These are phyloP conservation scores for Fulmarus glacialis DNA, from an alignment of 2,113 vertebrate genomes.

Conservation along the genomic window DNA sequence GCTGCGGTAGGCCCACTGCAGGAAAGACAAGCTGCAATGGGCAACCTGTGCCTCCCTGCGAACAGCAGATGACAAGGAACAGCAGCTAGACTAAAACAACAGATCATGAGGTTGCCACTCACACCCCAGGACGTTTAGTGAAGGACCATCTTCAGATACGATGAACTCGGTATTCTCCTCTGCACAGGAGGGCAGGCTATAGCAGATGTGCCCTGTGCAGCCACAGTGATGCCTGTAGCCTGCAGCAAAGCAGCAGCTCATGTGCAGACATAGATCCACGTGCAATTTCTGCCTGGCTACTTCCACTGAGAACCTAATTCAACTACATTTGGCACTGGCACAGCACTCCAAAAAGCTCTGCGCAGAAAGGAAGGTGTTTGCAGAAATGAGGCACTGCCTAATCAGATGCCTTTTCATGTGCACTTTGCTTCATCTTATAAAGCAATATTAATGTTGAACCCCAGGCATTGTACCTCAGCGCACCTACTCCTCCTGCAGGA, in stretches of 20 bases:
- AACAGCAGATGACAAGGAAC: neutral
- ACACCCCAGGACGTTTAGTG: neutral
- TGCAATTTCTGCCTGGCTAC: neutral
- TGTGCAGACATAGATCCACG: fast-evolving
- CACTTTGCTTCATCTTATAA: neutral
- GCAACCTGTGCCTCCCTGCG: neutral
- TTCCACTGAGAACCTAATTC: neutral
- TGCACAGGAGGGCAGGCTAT: neutral
- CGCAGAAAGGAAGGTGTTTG: neutral
- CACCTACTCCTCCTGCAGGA: neutral
- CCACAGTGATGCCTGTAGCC: neutral
- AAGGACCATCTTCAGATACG: neutral
- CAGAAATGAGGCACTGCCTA: neutral
- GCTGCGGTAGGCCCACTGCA: neutral
- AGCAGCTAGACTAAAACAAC: neutral
- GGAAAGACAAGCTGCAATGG: neutral
- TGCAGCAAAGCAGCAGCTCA: neutral
- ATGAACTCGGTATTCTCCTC: neutral
- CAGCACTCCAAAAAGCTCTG: neutral
- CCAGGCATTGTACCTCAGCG: neutral
- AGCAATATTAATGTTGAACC: neutral
- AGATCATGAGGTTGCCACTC: neutral
- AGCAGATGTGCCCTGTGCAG: neutral
- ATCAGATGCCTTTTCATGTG: neutral
- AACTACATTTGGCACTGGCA: neutral